Evolutionary conservation across 1,140 invertebrate genomes (phyloP).

Genomic region (Panulirus ornatus): DNA sequence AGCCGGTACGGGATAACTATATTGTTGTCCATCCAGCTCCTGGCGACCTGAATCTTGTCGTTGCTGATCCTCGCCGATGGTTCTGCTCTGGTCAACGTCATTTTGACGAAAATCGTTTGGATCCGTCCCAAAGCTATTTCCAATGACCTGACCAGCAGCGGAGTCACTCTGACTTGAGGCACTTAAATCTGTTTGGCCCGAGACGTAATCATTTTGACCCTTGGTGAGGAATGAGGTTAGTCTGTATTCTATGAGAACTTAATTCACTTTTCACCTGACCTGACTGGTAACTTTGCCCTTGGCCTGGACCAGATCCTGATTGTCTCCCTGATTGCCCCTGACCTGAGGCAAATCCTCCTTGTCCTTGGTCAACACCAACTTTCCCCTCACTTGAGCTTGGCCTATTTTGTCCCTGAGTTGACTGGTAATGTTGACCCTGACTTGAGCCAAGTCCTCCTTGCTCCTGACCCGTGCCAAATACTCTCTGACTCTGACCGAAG

Average conservation of each 20-base stretch:
- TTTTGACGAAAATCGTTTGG: not conserved
- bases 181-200: not conserved
- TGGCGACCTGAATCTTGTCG: not conserved
- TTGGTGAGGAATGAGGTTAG: too few relatives aligned
- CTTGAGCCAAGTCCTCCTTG: not conserved
- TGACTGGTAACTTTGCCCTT: not conserved
- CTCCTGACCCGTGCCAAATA: not conserved
- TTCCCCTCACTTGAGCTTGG: too few relatives aligned
- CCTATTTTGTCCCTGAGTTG: not conserved
- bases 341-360: not conserved
- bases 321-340: not conserved
- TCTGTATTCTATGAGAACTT: not conserved
- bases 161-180: not conserved
- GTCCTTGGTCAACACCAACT: not conserved
- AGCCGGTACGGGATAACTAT: constrained; percentile 30
- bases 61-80: not conserved
- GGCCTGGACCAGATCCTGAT: not conserved
- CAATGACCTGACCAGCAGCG: not conserved
- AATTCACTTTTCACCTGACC: not conserved
- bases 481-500: not conserved
- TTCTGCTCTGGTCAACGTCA: not conserved
- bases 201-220: not conserved
- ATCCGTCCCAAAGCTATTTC: not conserved
- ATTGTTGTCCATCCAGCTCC: not conserved
- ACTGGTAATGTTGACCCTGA: not conserved